Evolutionary conservation across 2,888 invertebrate species (phyloP), one percentile per base, ranked within the genome.

Genomic region (Prosopocoilus inquinatus): DNA sequence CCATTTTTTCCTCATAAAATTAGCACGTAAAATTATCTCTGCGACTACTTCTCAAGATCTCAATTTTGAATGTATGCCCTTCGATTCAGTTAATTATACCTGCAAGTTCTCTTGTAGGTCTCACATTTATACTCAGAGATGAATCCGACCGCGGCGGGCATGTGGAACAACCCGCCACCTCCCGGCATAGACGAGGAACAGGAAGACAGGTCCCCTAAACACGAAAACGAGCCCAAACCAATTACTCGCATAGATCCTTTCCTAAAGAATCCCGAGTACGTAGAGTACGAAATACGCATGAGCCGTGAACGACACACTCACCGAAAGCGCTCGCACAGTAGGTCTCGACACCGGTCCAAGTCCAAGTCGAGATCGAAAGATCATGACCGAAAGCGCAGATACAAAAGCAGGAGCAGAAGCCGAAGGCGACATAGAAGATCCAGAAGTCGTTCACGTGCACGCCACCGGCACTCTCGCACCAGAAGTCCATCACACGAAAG

Each of bases 71-170:
- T 55, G 57, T 62, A 54, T 65, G 59, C 62, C 57, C 62, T 66
- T 64, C 66, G 69, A 71, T 68, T 70, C 75, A 73, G 74, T 72
- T 75, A 73, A 75, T 67, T 78, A 78, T 77, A 78, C 75, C 76
- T 78, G 75, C 75, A 77, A 78, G 78, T 77, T 78, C 78, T 78
- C 74, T 78, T 78, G 76, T 78, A 78, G 78, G 77, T 76, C 66
- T 64, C 69, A 64, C 69, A 68, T 60, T 58, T 56, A 61, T 58
- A 55, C 50, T 36, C 55, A 53, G 53, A 57, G 68, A 76, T 75
- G 75, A 74, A 72, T 61, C 67, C 70, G 45, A 61, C 66, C 38
- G 61, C 64, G 61, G 65, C 65, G 59, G 66, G 63, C 51, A 67
- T 69, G 57, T 72, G 73, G 74, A 70, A 73, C 67, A 74, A 72